phyloP scores from a whole-genome alignment of 1,140 invertebrate species.

The Pachypeltis micranthus region DNA sequence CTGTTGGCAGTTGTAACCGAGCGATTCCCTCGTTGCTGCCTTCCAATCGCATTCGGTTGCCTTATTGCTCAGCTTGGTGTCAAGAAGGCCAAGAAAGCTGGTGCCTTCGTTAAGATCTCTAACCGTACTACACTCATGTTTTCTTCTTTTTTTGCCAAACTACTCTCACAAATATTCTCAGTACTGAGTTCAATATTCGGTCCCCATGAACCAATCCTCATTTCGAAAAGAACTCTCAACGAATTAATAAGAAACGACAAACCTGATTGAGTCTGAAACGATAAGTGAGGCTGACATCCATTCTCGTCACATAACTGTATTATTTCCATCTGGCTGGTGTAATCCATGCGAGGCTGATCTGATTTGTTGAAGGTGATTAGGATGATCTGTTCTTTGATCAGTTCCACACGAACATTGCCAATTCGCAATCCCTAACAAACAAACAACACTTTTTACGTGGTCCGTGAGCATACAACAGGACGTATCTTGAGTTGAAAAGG shows the following conservation, averaged over 20 bases:
- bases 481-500: too few relatives aligned
- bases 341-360: conserved; percentile 56
- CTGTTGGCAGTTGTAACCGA: too few relatives aligned
- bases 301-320: conserved; percentile 51
- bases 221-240: background rate
- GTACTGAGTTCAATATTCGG: background rate
- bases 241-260: conserved; percentile 18
- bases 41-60: too few relatives aligned
- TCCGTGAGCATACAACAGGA: too few relatives aligned
- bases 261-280: conserved; percentile 45
- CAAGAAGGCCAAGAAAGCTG: too few relatives aligned
- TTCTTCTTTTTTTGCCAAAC: too few relatives aligned
- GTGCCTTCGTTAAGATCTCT: too few relatives aligned
- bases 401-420: conserved; percentile 14
- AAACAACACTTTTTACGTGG: too few relatives aligned
- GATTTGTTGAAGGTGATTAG: conserved; percentile 61
- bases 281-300: conserved; percentile 59
- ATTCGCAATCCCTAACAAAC: background rate
- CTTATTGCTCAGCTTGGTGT: too few relatives aligned
- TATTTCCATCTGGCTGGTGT: conserved; percentile 58
- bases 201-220: background rate
- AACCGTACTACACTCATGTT: too few relatives aligned
- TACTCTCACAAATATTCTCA: background rate
- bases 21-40: too few relatives aligned
- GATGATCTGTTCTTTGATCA: conserved; percentile 55